These are phyloP conservation scores for Phainopepla nitens DNA, from an alignment of 2,113 vertebrate genomes.

Conservation along the genomic window DNA sequence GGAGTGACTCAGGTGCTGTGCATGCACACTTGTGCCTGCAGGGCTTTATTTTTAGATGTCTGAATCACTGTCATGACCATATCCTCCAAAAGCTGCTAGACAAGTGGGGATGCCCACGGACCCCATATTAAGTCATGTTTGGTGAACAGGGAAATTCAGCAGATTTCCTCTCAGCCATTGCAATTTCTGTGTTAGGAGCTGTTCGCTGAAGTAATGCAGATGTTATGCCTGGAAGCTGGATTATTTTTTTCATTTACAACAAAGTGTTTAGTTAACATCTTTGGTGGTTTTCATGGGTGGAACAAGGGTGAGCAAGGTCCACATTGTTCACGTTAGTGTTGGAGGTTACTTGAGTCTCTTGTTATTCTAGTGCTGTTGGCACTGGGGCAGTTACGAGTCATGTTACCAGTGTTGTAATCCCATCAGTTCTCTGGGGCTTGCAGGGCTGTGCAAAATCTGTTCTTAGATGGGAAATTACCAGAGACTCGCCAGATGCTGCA, in stretches of 20 bases:
- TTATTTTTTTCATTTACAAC: background rate
- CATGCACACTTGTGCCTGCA: background rate
- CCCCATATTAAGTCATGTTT: conserved; percentile 57
- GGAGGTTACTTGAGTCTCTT: background rate
- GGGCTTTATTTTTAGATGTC: conserved; percentile 50
- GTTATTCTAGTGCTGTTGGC: conserved; percentile 22
- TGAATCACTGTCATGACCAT: conserved; percentile 34
- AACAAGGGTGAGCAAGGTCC: background rate
- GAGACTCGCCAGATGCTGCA: conserved; percentile 8
- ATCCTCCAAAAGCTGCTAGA: background rate
- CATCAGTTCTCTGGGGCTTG: background rate
- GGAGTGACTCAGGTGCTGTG: conserved; percentile 6
- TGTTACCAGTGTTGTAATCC: conserved; percentile 38
- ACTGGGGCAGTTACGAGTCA: background rate
- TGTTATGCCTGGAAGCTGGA: background rate
- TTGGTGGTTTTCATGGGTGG: background rate
- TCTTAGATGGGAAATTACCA: conserved; percentile 33
- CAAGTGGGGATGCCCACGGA: background rate
- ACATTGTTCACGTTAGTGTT: background rate
- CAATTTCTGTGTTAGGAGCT: background rate
- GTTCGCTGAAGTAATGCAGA: background rate
- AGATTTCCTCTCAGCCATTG: background rate
- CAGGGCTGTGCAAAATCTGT: conserved; percentile 40
- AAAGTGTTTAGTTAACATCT: background rate
- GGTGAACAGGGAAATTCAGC: background rate